phyloP scores from a whole-genome alignment of 2,888 invertebrate species.

The Syritta pipiens region DNA sequence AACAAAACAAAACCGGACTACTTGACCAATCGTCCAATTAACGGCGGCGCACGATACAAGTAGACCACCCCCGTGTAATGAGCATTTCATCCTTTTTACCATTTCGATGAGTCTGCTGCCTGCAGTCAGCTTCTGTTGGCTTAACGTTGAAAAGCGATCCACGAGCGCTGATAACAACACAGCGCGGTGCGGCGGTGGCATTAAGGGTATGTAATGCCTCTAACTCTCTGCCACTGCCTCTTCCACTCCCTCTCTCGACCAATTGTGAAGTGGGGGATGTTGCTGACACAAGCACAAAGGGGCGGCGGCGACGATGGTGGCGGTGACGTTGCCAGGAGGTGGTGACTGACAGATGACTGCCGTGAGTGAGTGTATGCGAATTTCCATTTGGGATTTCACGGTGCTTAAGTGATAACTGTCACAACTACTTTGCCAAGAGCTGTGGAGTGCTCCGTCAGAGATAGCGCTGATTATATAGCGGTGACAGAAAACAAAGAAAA shows the following conservation, averaged over 20 bases:
- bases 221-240: background rate
- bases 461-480: conserved; percentile 21
- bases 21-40: conserved; percentile 46
- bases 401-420: conserved; percentile 50
- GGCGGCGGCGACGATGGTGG: background rate
- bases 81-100: conserved; percentile 34
- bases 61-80: conserved; percentile 8
- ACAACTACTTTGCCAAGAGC: conserved; percentile 20
- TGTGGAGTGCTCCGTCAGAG: conserved; percentile 17
- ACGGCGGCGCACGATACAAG: conserved; percentile 17
- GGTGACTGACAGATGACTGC: conserved; percentile 36
- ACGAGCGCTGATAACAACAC: conserved; percentile 6
- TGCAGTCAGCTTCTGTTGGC: conserved; percentile 3
- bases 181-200: no score
- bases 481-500: conserved; percentile 3
- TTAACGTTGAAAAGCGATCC: conserved; percentile 12
- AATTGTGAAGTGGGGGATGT: conserved; percentile 3
- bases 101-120: conserved; percentile 16
- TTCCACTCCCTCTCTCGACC: background rate
- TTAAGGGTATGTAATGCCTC: background rate
- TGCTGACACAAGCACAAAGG: conserved; percentile 3
- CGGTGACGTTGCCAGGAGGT: background rate
- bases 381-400: conserved; percentile 38
- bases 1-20: conserved; percentile 15
- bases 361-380: conserved; percentile 1